Evolutionary conservation across 2,113 vertebrate genomes (phyloP).

Genomic region (Oryzias woworae): DNA sequence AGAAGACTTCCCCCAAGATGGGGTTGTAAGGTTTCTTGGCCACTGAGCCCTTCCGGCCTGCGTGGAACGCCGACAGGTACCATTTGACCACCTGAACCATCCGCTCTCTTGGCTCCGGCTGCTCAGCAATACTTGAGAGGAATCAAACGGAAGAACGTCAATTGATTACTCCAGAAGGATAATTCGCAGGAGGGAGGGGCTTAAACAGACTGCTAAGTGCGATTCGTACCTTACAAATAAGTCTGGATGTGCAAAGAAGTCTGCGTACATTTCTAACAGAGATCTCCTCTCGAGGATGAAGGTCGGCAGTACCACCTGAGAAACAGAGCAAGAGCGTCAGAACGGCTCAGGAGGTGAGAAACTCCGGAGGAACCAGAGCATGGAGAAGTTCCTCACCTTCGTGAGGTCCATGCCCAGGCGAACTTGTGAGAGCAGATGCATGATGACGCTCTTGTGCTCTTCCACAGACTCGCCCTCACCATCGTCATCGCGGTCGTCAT

Average conservation of each 20-base stretch:
- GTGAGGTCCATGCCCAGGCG: conserved; percentile 98
- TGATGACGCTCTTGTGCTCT: conserved; percentile 98
- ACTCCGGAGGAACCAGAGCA: neutral
- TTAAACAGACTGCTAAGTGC: neutral
- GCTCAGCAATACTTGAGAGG: conserved; percentile 87
- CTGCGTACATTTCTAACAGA: conserved; percentile 98
- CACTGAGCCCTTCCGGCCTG: conserved; percentile 97
- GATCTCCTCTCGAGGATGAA: conserved; percentile 98
- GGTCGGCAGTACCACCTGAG: conserved; percentile 95
- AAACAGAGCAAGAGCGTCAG: conserved; percentile 17
- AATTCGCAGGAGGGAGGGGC: neutral
- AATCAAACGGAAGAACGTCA: neutral
- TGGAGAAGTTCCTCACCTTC: conserved; percentile 78
- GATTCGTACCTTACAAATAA: conserved; percentile 90
- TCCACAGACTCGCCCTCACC: conserved; percentile 94
- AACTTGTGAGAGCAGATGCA: conserved; percentile 97
- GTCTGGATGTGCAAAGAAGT: conserved; percentile 98
- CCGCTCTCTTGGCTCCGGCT: conserved; percentile 88
- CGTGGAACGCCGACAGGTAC: conserved; percentile 99
- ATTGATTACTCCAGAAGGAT: neutral
- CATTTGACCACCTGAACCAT: conserved; percentile 97
- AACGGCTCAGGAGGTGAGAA: neutral
- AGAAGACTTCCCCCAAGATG: conserved; percentile 96
- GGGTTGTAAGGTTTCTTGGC: conserved; percentile 99
- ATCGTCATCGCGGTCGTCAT: conserved; percentile 92